These are phyloP conservation scores for Goniozus legneri DNA, from an alignment of 1,140 invertebrate genomes.

Conservation along the genomic window DNA sequence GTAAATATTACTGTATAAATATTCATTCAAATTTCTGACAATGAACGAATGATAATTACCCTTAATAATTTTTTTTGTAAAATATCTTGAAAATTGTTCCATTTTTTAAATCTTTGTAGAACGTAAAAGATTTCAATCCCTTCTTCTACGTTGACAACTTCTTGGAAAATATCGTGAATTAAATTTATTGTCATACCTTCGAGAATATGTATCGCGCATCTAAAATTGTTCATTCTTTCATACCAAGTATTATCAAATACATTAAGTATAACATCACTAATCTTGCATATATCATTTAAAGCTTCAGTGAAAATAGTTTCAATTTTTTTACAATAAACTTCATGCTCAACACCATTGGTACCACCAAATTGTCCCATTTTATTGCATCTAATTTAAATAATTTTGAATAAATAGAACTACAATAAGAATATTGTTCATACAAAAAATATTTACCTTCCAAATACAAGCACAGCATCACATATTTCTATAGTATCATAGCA, in stretches of 20 bases:
- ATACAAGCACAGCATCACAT: conserved; percentile 70
- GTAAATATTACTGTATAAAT: too few species aligned
- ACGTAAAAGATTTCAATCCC: conserved; percentile 66
- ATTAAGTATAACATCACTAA: conserved; percentile 66
- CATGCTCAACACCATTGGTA: conserved; percentile 67
- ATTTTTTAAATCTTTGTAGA: conserved; percentile 66
- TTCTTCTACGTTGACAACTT: conserved; percentile 69
- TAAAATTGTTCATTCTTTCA: conserved; percentile 67
- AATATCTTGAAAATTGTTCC: conserved; percentile 60
- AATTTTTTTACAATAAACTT: conserved; percentile 51
- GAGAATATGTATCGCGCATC: conserved; percentile 60
- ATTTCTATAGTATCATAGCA: conserved; percentile 83
- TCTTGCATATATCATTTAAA: conserved; percentile 59
- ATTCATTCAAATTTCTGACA: too few species aligned
- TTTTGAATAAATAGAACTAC: conserved; percentile 12
- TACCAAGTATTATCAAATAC: conserved; percentile 71
- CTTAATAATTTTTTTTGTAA: conserved; percentile 63
- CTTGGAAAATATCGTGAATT: conserved; percentile 65
- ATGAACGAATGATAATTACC: too few species aligned
- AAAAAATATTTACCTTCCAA: conserved; percentile 58
- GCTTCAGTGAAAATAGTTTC: conserved; percentile 68
- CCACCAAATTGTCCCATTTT: conserved; percentile 65
- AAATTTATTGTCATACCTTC: conserved; percentile 66
- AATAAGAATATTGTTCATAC: conserved; percentile 1
- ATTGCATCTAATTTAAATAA: conserved; percentile 49